phyloP scores from a whole-genome alignment of 2,113 vertebrate species.

The Fregata magnificens region DNA sequence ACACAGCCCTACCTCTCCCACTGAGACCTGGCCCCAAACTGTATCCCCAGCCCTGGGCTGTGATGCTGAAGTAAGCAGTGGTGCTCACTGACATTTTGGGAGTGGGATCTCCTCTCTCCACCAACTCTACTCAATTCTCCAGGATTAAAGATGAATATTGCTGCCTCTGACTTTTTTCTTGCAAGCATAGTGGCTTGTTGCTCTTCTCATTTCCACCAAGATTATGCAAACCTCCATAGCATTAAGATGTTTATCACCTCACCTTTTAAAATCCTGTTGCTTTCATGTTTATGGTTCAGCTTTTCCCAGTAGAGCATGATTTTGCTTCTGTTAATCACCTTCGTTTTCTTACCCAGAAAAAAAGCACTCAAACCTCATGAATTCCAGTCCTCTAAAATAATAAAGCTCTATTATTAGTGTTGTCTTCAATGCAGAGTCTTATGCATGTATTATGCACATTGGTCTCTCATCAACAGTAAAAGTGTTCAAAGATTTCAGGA shows the following conservation, averaged over 20 bases:
- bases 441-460: background rate
- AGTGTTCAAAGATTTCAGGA: background rate
- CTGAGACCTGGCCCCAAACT: background rate
- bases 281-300: background rate
- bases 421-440: background rate
- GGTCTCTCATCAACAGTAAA: background rate
- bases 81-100: background rate
- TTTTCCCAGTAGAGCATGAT: background rate
- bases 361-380: background rate
- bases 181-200: background rate
- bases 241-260: background rate
- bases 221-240: background rate
- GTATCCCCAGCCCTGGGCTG: background rate
- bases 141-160: background rate
- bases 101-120: background rate
- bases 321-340: slow-evolving; percentile 14
- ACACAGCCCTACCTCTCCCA: background rate
- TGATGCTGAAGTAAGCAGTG: background rate
- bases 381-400: background rate
- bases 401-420: background rate
- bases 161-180: background rate
- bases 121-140: background rate
- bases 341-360: background rate
- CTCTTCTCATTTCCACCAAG: background rate
- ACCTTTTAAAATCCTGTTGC: background rate